Evolutionary conservation across 2,888 invertebrate species (phyloP), one percentile per base, ranked within the genome.

Genomic region (Luperina testacea): DNA sequence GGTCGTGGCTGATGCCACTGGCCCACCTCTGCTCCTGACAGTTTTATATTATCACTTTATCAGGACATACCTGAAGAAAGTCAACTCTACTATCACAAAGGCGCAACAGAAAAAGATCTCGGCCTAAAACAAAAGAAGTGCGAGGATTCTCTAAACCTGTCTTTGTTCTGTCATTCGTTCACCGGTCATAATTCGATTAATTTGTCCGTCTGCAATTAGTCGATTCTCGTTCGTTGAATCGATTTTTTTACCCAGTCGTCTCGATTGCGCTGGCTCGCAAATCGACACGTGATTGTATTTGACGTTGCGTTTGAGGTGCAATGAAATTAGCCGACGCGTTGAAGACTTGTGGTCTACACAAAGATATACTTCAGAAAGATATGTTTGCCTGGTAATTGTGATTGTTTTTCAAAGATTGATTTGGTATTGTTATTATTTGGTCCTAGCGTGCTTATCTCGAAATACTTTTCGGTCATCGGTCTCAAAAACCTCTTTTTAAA

Each of bases 181-280:
- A 78, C 74, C 79, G 82, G 79, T 88, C 88, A 90, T 91, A 90
- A 92, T 92, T 92, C 92, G 91, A 93, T 94, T 94, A 94, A 93
- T 94, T 93, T 92, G 92, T 94, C 91, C 86, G 89, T 68, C 80
- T 82, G 86, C 90, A 93, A 92, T 93, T 91, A 93, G 90, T 90
- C 88, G 88, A 88, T 78, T 88, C 89, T 87, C 80, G 84, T 85
- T 85, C 77, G 72, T 80, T 81, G 84, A 80, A 84, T 88, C 84
- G 85, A 85, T 80, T 92, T 91, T 92, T 92, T 93, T 91, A 83
- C 87, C 77, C 73, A 78, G 78, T 85, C 78, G 80, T 87, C 88
- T 91, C 87, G 84, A 87, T 89, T 86, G 87, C 89, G 71, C 80
- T 75, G 91, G 88, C 91, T 92, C 89, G 90, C 86, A 89, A 90